These are phyloP conservation scores for Erpobdella octoculata DNA, from an alignment of 2,888 invertebrate species.

Conservation along the genomic window DNA sequence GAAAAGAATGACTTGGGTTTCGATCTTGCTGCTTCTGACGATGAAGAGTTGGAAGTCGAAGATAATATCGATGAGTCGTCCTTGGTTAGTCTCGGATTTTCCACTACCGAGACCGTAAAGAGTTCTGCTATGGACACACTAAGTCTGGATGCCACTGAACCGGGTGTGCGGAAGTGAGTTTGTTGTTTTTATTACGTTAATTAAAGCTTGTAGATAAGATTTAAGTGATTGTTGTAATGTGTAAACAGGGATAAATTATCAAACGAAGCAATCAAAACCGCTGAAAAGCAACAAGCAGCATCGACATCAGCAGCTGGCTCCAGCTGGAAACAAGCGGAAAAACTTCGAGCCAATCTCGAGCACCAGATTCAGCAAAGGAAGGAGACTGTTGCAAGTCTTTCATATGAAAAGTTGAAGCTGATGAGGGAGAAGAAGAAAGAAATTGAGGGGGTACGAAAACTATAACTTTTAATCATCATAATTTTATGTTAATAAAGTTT, in stretches of 20 bases:
- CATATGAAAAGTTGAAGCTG: slow-evolving; percentile 36
- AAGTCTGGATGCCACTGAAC: too few relatives aligned
- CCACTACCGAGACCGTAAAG: neutral
- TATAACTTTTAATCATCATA: neutral
- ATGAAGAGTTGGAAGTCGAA: neutral
- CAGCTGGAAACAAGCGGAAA: neutral
- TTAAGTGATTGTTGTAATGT: too few relatives aligned
- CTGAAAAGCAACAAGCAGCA: too few relatives aligned
- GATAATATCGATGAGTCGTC: neutral
- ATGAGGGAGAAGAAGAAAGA: slow-evolving; percentile 39
- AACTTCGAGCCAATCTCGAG: neutral
- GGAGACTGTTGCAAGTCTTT: slow-evolving; percentile 30
- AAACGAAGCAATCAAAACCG: too few relatives aligned
- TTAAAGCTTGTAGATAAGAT: too few relatives aligned
- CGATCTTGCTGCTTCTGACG: neutral
- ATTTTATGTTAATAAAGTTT: neutral
- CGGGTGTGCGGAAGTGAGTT: too few relatives aligned
- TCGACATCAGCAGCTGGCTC: neutral
- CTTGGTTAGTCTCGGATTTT: neutral
- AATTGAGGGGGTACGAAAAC: slow-evolving; percentile 37
- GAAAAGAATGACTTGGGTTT: neutral
- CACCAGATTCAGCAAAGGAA: neutral
- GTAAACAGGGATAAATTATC: too few relatives aligned
- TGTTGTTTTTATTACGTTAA: too few relatives aligned
- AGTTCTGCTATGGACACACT: too few relatives aligned